Conservation (phyloP, 2,888 invertebrate genomes). For the Tachystola acroxantha region DNA sequence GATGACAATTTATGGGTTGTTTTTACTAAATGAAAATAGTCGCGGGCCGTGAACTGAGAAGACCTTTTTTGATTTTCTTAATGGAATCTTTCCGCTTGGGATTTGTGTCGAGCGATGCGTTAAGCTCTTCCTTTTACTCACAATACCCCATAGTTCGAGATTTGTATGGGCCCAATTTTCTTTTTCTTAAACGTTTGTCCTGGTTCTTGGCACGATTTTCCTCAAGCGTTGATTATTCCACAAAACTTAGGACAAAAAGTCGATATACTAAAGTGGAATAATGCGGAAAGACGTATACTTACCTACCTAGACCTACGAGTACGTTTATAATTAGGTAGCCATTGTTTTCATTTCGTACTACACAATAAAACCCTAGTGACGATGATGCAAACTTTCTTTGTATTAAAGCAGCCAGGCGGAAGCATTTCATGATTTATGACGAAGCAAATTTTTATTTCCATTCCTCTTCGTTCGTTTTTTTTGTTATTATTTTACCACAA, state of each 20-base stretch:
- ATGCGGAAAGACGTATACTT: slow-evolving; percentile 14
- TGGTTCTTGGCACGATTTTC: slow-evolving; percentile 17
- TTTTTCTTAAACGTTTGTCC: slow-evolving; percentile 20
- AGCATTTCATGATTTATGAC: slow-evolving; percentile 74
- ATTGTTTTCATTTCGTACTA: slow-evolving; percentile 36
- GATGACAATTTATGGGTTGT: slow-evolving; percentile 79
- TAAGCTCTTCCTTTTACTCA: slow-evolving; percentile 57
- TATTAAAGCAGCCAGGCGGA: slow-evolving; percentile 65
- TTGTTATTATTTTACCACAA: slow-evolving; percentile 66
- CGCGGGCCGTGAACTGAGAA: slow-evolving; percentile 66
- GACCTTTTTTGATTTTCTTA: slow-evolving; percentile 78
- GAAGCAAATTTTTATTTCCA: slow-evolving; percentile 74
- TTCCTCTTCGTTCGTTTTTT: slow-evolving; percentile 62
- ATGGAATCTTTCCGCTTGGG: slow-evolving; percentile 76
- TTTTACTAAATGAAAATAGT: slow-evolving; percentile 79
- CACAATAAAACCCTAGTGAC: slow-evolving; percentile 47
- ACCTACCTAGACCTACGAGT: no score
- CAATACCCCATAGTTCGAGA: slow-evolving; percentile 42
- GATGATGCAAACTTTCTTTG: slow-evolving; percentile 69
- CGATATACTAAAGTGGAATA: slow-evolving; percentile 6
- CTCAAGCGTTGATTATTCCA: slow-evolving; percentile 19
- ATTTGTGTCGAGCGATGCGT: slow-evolving; percentile 67
- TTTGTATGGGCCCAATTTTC: slow-evolving; percentile 37
- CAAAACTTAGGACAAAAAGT: slow-evolving; percentile 9
- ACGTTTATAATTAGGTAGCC: slow-evolving; percentile 29